These are phyloP conservation scores for Lordiphosa clarofinis DNA, from an alignment of 1,140 invertebrate genomes.

Conservation along the genomic window DNA sequence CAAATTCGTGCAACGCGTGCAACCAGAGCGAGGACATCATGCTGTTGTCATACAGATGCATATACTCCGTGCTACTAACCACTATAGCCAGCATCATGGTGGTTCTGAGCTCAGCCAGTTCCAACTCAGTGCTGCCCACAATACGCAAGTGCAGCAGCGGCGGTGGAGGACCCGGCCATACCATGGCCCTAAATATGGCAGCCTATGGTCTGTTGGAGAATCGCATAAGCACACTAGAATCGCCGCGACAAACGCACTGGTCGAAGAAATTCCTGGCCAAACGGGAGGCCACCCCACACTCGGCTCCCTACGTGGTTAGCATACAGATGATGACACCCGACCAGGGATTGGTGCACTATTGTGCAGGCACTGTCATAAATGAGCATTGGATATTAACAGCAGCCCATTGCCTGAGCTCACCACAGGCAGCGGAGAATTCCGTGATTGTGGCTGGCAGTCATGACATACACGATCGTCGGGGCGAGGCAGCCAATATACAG, in stretches of 20 bases:
- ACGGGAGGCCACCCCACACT: constrained; percentile 65
- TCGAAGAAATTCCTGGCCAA: constrained; percentile 71
- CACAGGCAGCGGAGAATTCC: constrained; percentile 57
- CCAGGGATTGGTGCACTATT: constrained; percentile 68
- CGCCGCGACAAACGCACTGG: constrained; percentile 61
- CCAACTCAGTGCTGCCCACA: constrained; percentile 48
- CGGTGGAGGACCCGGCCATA: constrained; percentile 25
- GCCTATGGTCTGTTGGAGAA: constrained; percentile 62
- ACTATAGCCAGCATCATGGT: constrained; percentile 73
- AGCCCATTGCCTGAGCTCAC: constrained; percentile 68
- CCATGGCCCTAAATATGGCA: constrained; percentile 52
- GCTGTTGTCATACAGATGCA: constrained; percentile 62
- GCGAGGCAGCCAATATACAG: constrained; percentile 55
- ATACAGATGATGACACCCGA: constrained; percentile 71
- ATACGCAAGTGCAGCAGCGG: constrained; percentile 52
- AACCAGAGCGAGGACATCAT: constrained; percentile 68
- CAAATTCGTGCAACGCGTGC: constrained; percentile 62
- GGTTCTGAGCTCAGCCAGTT: constrained; percentile 50
- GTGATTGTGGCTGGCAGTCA: constrained; percentile 74
- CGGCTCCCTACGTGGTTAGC: constrained; percentile 78
- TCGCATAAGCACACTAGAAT: constrained; percentile 56
- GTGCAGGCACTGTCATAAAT: constrained; percentile 74
- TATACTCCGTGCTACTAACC: constrained; percentile 58
- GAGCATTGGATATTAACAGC: constrained; percentile 77
- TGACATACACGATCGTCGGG: constrained; percentile 53